Evolutionary conservation across 2,888 invertebrate genomes (phyloP).

Genomic region (Cenopis cana): DNA sequence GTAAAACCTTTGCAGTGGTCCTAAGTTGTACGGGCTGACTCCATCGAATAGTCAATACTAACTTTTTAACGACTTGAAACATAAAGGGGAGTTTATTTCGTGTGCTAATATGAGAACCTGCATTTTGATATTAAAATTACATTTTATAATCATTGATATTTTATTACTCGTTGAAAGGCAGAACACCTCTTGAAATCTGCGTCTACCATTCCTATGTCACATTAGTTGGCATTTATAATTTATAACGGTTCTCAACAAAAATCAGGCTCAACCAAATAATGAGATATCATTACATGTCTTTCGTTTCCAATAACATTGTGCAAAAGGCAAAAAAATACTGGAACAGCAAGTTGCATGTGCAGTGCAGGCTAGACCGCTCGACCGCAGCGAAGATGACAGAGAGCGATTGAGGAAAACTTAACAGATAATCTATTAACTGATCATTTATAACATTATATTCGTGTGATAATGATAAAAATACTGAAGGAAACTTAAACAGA

Average conservation of each 20-base stretch:
- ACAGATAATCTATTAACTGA: slow-evolving; percentile 31
- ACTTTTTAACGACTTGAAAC: slow-evolving; percentile 45
- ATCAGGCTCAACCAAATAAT: neutral
- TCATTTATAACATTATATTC: slow-evolving; percentile 5
- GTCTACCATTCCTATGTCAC: neutral
- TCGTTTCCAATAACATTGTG: slow-evolving; percentile 28
- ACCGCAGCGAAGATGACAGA: slow-evolving; percentile 55
- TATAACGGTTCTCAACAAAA: neutral
- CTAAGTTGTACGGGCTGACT: slow-evolving; percentile 27
- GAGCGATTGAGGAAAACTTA: slow-evolving; percentile 68
- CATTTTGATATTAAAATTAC: slow-evolving; percentile 44
- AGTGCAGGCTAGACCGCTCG: slow-evolving; percentile 38
- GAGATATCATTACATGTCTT: slow-evolving; percentile 7
- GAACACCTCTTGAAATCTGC: neutral
- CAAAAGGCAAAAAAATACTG: slow-evolving; percentile 32
- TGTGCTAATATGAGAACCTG: slow-evolving; percentile 46
- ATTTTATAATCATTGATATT: slow-evolving; percentile 20
- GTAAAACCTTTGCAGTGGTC: slow-evolving; percentile 42
- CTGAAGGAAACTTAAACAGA: too few relatives aligned
- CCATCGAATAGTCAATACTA: slow-evolving; percentile 25
- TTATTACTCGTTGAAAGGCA: slow-evolving; percentile 26
- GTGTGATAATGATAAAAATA: neutral
- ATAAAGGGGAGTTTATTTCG: slow-evolving; percentile 52
- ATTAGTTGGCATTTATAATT: neutral
- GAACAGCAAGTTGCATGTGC: slow-evolving; percentile 45